Evolutionary conservation across 2,113 vertebrate species (phyloP), one percentile per base, ranked within the genome.

Genomic region (Gadus chalcogrammus): DNA sequence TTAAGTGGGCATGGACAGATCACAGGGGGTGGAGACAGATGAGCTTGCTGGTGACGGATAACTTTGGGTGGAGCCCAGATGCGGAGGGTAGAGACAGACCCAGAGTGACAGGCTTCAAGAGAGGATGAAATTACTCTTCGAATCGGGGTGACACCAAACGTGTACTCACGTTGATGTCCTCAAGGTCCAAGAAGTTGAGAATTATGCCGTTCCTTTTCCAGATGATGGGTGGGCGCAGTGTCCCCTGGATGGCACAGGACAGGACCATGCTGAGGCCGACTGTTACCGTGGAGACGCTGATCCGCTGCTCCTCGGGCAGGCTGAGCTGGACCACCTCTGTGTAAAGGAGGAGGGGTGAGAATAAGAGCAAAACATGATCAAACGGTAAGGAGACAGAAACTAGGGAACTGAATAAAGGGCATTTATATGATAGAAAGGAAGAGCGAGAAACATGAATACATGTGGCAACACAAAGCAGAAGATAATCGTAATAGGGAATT

Each of bases 191-290:
- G 83, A 96, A 94, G 91, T 98, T 97, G 67, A 99, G 88, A 61
- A 92, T 74, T 68, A 99, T 77, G 24, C 96, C 94, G 0, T 98
- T 97, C 80, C 95, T 94, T 68, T 93, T 97, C 97, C 97, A 99
- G 78, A 99, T 78, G 87, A 99, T 93, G 1, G 96, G 95, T 0
- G 96, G 97, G 0, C 94, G 90, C 87, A 97, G 91, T 0, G 91
- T 92, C 59, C 97, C 97, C 0, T 65, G 94, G 77, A 99, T 90
- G 67, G 92, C 84, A 1, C 97, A 99, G 0, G 93, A 95, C 66
- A 99, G 91, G 1, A 98, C 92, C 0, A 94, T 88, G 65, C 97
- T 98, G 35, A 99, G 90, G 3, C 97, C 97, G 1, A 99, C 97
- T 0, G 96, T 98, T 75, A 99, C 91, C 0, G 94, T 95, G 82